Evolutionary conservation across 1,140 invertebrate species (phyloP).

Genomic region (Drosophila kanapiae): DNA sequence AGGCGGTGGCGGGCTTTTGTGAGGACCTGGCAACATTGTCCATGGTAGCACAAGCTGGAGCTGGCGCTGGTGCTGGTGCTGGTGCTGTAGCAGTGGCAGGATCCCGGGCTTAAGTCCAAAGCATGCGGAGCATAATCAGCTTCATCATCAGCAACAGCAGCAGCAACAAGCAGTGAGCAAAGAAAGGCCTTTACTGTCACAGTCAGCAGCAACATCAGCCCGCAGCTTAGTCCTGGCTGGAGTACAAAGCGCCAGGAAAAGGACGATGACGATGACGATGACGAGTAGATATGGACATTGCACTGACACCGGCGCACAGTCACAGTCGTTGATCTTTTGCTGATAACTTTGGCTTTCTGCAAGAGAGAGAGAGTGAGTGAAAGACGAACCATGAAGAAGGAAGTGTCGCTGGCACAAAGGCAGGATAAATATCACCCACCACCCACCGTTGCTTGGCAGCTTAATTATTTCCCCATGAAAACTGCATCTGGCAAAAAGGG

Average conservation of each 20-base stretch:
- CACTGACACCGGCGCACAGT: conserved; percentile 29
- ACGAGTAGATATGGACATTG: conserved; percentile 37
- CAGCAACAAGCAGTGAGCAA: conserved; percentile 68
- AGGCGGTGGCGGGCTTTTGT: conserved; percentile 40
- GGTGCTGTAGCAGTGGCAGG: conserved; percentile 7
- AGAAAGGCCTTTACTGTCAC: conserved; percentile 80
- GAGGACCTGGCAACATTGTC: conserved; percentile 66
- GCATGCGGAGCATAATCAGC: conserved; percentile 80
- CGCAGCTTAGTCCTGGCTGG: conserved; percentile 57
- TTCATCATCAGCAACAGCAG: conserved; percentile 69
- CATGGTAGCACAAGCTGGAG: conserved; percentile 34
- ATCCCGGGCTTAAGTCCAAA: conserved; percentile 56
- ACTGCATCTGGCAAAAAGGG: conserved; percentile 14
- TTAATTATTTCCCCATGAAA: conserved; percentile 69
- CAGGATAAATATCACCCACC: conserved; percentile 28
- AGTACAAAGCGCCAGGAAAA: conserved; percentile 67
- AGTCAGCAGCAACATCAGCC: conserved; percentile 58
- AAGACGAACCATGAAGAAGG: conserved; percentile 35
- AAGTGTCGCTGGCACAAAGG: conserved; percentile 62
- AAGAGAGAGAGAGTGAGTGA: conserved; percentile 60
- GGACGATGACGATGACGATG: conserved; percentile 46
- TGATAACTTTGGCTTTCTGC: conserved; percentile 80
- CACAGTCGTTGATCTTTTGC: conserved; percentile 79
- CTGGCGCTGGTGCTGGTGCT: not conserved
- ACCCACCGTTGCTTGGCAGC: conserved; percentile 28